Percentiles rank a stretch among this genome's conserved stretches.
These are phyloP conservation scores for Alosa alosa DNA, from an alignment of 2,113 vertebrate species.

Conservation along the genomic window DNA sequence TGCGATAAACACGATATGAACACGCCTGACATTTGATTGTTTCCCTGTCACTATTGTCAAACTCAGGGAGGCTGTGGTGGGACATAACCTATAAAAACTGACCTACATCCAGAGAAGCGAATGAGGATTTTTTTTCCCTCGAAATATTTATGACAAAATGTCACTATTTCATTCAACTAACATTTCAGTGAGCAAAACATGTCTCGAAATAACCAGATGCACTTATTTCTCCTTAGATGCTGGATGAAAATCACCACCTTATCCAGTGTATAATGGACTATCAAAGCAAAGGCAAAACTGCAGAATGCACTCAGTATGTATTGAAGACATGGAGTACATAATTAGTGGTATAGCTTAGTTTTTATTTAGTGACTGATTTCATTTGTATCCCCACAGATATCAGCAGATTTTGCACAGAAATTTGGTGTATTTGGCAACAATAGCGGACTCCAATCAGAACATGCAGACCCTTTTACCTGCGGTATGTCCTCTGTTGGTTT, in stretches of 20 bases:
- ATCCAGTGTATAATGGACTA: slow-evolving; percentile 98
- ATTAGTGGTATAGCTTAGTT: neutral
- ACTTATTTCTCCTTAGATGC: slow-evolving; percentile 75
- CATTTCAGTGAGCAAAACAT: neutral
- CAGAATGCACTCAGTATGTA: slow-evolving; percentile 95
- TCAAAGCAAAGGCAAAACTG: slow-evolving; percentile 95
- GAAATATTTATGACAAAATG: neutral
- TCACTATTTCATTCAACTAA: neutral
- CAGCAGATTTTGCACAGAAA: slow-evolving; percentile 98
- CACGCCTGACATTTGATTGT: neutral
- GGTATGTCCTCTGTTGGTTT: slow-evolving; percentile 70
- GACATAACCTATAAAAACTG: neutral
- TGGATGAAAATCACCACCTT: slow-evolving; percentile 96
- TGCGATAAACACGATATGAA: neutral
- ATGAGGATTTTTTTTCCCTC: neutral
- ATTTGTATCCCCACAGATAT: slow-evolving; percentile 75
- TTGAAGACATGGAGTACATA: neutral
- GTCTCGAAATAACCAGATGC: neutral
- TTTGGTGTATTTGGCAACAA: slow-evolving; percentile 93
- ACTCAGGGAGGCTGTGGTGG: neutral
- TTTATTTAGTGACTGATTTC: neutral
- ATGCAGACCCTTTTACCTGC: slow-evolving; percentile 95
- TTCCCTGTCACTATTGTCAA: neutral
- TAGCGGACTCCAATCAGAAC: slow-evolving; percentile 98
- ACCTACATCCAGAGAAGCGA: too few species aligned